phyloP scores from a whole-genome alignment of 2,888 invertebrate species.

The Sclerodermus sp. region DNA sequence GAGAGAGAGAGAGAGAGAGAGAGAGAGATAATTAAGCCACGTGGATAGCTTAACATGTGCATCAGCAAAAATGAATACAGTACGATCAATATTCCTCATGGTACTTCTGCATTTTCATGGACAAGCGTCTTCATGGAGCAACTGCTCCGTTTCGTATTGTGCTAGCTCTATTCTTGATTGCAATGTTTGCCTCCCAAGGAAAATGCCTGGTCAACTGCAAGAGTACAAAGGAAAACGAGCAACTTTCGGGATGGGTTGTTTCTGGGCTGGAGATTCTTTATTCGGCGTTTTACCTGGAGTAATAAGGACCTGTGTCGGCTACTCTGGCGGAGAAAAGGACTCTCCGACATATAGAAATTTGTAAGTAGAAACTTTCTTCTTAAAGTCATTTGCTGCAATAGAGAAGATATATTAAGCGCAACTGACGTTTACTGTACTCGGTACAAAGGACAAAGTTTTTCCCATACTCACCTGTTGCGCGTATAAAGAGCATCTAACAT shows the following conservation, averaged over 20 bases:
- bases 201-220: slow-evolving; percentile 62
- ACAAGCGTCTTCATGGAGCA: too few species aligned
- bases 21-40: too few species aligned
- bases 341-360: slow-evolving; percentile 83
- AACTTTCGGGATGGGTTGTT: slow-evolving; percentile 92
- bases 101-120: too few species aligned
- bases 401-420: too few species aligned
- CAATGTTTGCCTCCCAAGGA: slow-evolving; percentile 16
- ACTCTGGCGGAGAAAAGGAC: slow-evolving; percentile 81
- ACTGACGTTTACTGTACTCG: too few species aligned
- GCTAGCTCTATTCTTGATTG: slow-evolving; percentile 5
- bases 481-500: too few species aligned
- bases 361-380: slow-evolving; percentile 63
- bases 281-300: slow-evolving; percentile 76
- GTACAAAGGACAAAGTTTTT: too few species aligned
- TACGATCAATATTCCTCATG: slow-evolving; percentile 20
- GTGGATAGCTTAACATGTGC: too few species aligned
- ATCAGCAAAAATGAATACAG: too few species aligned
- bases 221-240: slow-evolving; percentile 73
- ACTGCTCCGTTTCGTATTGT: slow-evolving; percentile 10
- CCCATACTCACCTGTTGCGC: too few species aligned
- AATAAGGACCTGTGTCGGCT: slow-evolving; percentile 89
- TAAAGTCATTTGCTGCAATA: too few species aligned
- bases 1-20: too few species aligned
- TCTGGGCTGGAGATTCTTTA: slow-evolving; percentile 87